Base-by-base conservation (phyloP, 2,888 invertebrate species). In the Harmothoe impar region DNA sequence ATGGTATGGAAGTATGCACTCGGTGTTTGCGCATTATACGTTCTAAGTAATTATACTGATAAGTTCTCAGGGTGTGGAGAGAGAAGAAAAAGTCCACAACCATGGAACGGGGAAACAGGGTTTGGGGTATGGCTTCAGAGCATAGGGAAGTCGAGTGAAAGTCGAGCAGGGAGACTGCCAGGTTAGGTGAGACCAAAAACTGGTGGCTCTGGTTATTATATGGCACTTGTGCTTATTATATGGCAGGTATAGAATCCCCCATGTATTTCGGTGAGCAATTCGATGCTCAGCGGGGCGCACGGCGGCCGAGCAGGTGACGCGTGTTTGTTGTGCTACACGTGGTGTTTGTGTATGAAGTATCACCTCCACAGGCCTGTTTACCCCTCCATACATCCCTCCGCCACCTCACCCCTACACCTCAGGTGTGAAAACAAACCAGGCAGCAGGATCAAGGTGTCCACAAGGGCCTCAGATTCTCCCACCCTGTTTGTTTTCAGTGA, bases 271-370 rank as follows among this genome's bases (percentile, higher is more conserved):
- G 84, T 84, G 52, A 84, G 51, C 84, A 84, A 43, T 20, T 52
- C 84, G 84, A 43, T 3, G 23, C 17, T 17, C 15, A 31, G 77
- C 31, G 25, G 77, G 77, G 25, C 29, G 29, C 77, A 25, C 31
- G n/a, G 29, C 25, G 77, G 77, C 31, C 77, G 62, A 43, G 43
- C 43, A 43, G 62, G 78, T 78, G 29, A 84, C 84, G n/a, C 23
- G 35, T 84, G 84, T 84, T 84, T 84, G 84, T 84, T 84, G 84
- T 77, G 25, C 84, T 43, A 52, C 43, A 23, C 84, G 7, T 84
- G 52, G 5, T 84, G 84, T 84, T 84, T 84, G 84, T 78, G 78
- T 78, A 78, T 78, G 31, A 78, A 29, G 78, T 35, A 35, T 62
- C 62, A 62, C 23, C 20, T n/a, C 62, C 15, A 62, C n/a, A 20